Base-by-base conservation (phyloP, 2,888 invertebrate species). In the Colletes collaris region DNA sequence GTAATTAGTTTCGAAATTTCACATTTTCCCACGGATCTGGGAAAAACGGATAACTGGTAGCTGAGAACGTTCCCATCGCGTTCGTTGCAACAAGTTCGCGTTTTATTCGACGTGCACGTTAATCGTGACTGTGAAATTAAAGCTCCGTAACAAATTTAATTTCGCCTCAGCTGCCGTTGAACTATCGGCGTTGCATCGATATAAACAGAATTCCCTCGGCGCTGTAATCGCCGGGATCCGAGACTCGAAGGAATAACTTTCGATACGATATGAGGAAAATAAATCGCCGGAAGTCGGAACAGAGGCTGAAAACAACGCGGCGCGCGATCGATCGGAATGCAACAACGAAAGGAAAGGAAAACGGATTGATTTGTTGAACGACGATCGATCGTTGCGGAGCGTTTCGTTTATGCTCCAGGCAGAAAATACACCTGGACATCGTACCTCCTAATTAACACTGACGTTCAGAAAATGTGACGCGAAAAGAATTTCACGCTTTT, bases 91-190 rank as follows among this genome's bases (percentile, higher is more conserved):
- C 8, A 35, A 58, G 19, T n/a, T 13, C 10, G 6, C 27, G 46
- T 16, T 5, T 62, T 27, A 11, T 27, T 35, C 44, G 5, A n/a
- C 0, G 13, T 2, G 27, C 49, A n/a, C 35, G 44, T 62, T n/a
- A 44, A 27, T 56, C 50, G 35, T 35, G 55, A 35, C 44, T 74
- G 16, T 35, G 44, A 49, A 67, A 76, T 66, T 74, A 62, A 74
- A 74, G 50, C 56, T 44, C 7, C 66, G 55, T 16, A 62, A 67
- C 66, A 67, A 74, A 76, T 75, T 71, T 64, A 50, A 76, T 76
- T 74, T 52, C 66, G 55, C 35, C 53, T n/a, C 27, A 27, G n/a
- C 16, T n/a, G n/a, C 55, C 27, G 49, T 37, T 5, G 16, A 62
- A 52, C 56, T 69, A 56, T 53, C 49, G 37, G 37, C 63, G n/a